Conservation (phyloP, 2,797 vertebrate genomes). For the Xiphorhynchus erythropygius region DNA sequence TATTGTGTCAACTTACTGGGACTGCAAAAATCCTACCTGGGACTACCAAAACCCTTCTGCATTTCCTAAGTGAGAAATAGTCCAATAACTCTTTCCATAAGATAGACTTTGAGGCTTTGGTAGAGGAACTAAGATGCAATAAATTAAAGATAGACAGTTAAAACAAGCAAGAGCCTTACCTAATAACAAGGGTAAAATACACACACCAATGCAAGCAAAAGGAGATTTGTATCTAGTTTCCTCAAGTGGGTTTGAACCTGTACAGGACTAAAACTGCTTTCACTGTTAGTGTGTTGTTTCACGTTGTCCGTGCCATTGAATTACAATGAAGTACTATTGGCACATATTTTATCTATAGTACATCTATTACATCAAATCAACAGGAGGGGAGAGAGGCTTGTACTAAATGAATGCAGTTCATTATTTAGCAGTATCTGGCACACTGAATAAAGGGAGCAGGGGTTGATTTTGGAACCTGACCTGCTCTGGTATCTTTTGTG, state of each 20-base stretch:
- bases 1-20: neutral
- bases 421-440: neutral
- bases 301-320: rapidly evolving
- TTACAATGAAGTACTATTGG: neutral
- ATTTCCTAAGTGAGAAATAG: neutral
- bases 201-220: neutral
- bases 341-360: neutral
- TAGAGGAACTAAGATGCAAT: neutral
- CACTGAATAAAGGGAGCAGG: neutral
- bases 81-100: neutral
- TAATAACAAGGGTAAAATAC: neutral
- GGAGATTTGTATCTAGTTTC: neutral
- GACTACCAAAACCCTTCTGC: neutral
- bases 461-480: neutral
- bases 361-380: neutral
- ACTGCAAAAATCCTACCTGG: neutral
- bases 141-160: neutral
- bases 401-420: neutral
- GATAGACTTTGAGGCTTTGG: neutral
- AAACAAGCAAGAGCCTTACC: neutral
- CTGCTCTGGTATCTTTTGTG: neutral
- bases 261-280: neutral
- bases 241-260: neutral
- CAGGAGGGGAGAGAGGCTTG: neutral
- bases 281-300: neutral